Evolutionary conservation across 2,797 vertebrate species (phyloP), one percentile per base, ranked within the genome.

Genomic region (Pangasius macronema): DNA sequence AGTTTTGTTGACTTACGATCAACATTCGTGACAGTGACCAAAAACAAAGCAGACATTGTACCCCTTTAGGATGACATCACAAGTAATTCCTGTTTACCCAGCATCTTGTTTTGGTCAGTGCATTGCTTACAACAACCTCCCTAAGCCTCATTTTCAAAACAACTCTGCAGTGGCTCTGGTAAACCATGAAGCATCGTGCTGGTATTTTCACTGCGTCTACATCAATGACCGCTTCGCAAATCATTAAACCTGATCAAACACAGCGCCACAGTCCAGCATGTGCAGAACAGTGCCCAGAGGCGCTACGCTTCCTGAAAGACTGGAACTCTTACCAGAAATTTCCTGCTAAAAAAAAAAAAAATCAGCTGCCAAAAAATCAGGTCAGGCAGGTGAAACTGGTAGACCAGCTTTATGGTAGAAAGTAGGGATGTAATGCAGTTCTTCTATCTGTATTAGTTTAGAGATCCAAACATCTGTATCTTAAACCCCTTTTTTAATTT

Each of bases 221-320:
- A 76, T 27, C 30, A 55, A 27, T 11, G 5, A 3, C 27, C 14
- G 18, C 33, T 79, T 77, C 11, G 46, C 51, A 42, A 81, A 85
- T 59, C 65, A 72, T 85, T 85, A 85, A 88, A 72, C 75, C 42
- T 51, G 72, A 36, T 51, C 30, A 68, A 77, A 36, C 20, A 85
- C 46, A 27, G 27, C 18, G 72, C 27, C 8, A 3, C 36, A 9
- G 33, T 22, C 18, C 24, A n/a, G 83, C 24, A 65, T 63, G 22
- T 72, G 84, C 36, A n/a, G 53, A 85, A 85, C 16, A 27, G 57
- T 27, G 53, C 81, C 86, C 24, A 33, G 20, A 77, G 53, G 77
- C 20, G 14, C 46, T 63, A 18, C 9, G 42, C n/a, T 90, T 63
- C 77, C 81, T 55, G 82, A 86, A 90, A 77, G 67, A 75, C 68